Evolutionary conservation across 2,888 invertebrate species (phyloP), one percentile per base, ranked within the genome.

Genomic region (Troides helena): DNA sequence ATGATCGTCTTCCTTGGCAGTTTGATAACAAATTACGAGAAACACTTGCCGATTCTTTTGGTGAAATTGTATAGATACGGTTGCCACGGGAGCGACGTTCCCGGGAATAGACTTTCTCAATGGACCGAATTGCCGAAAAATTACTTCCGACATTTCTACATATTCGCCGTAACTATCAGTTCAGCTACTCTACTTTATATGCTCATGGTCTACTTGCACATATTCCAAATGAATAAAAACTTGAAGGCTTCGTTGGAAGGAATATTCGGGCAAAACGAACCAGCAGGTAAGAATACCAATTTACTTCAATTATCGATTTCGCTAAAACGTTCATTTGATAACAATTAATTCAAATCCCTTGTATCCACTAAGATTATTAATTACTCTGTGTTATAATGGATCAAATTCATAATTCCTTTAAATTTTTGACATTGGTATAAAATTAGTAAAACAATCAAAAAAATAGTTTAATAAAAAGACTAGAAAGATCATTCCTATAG

Each of bases 101-200:
- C 75, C 57, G 65, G 36, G 1, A 71, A 67, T 5, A 69, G 39
- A 23, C 67, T 67, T 43, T 61, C 69, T 18, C 65, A 71, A 46
- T 58, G 59, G 7, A 71, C 93, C 18, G 94, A 95, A 81, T 85
- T 95, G 12, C 96, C 96, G 0, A 96, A 96, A 84, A 91, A 94
- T 75, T 95, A 94, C 93, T 96, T 96, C 76, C 89, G 85, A 74
- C 96, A 96, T 82, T 96, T 96, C 80, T 96, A 96, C 78, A 75
- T 94, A 0, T 94, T 94, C 74, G 94, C 95, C 2, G 83, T 93
- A 8, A 74, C 93, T 18, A 84, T 92, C 76, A 89, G 94, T 18
- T 78, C 81, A 1, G 69, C 81, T n/a, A 76, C 86, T 14, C 78
- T 94, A 12, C 74, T 83, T 43, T 74, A 93, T 23, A 75, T 90